These are phyloP conservation scores for Phylloscopus trochiloides DNA, from an alignment of 2,113 vertebrate species.

Conservation along the genomic window DNA sequence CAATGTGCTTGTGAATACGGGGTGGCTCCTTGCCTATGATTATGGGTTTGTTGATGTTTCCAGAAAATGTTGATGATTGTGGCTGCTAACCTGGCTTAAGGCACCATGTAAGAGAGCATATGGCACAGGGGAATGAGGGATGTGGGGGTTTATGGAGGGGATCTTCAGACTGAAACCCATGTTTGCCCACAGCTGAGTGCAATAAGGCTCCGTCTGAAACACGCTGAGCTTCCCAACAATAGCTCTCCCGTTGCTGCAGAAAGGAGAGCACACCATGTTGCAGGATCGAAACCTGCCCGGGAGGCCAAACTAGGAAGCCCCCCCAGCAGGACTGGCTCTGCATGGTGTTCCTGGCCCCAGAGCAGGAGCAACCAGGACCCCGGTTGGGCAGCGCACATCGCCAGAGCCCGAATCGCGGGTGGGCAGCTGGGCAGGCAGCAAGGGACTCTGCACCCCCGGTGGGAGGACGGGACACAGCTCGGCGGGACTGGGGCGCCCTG, in stretches of 20 bases:
- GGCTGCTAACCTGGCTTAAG: background rate
- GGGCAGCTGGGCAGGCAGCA: background rate
- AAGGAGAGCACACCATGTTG: background rate
- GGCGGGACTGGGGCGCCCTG: background rate
- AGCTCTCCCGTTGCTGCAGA: background rate
- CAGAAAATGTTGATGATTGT: background rate
- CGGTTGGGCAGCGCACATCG: background rate
- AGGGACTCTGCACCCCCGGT: background rate
- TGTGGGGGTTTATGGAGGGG: background rate
- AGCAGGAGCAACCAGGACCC: background rate
- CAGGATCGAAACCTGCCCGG: background rate
- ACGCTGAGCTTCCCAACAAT: background rate
- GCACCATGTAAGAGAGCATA: background rate
- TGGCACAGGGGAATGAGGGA: background rate
- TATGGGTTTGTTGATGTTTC: background rate
- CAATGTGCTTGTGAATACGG: background rate
- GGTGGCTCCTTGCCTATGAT: background rate
- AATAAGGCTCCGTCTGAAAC: background rate
- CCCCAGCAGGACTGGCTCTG: fast-evolving
- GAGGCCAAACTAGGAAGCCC: background rate
- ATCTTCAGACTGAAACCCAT: background rate
- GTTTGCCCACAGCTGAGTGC: background rate
- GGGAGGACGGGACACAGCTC: background rate
- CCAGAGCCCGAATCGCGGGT: background rate
- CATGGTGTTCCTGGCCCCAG: background rate